These are phyloP conservation scores for Eupelmus urozonus DNA, from an alignment of 2,888 invertebrate genomes.

Conservation along the genomic window DNA sequence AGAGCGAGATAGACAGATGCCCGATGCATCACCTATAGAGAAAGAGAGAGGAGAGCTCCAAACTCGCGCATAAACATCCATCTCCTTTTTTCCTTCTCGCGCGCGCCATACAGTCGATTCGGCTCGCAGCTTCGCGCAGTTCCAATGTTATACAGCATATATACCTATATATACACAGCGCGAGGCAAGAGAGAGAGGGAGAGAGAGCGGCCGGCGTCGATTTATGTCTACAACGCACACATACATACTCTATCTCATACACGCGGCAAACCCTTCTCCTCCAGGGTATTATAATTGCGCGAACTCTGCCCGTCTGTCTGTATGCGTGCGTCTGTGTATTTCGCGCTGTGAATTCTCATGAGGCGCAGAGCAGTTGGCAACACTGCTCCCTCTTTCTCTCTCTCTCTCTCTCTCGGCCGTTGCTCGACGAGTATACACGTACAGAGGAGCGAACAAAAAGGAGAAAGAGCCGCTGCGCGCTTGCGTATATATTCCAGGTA, in stretches of 20 bases:
- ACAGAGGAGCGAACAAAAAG: neutral
- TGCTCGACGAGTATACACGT: slow-evolving; percentile 38
- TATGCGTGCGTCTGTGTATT: neutral
- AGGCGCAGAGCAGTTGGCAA: slow-evolving; percentile 63
- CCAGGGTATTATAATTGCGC: slow-evolving; percentile 23
- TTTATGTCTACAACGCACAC: slow-evolving; percentile 25
- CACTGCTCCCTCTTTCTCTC: slow-evolving; percentile 57
- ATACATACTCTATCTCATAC: neutral
- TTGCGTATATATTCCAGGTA: too few species aligned
- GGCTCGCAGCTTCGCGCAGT: too few species aligned
- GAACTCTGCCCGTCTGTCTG: neutral
- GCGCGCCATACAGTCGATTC: slow-evolving; percentile 12
- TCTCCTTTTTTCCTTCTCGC: slow-evolving; percentile 33
- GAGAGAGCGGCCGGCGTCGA: slow-evolving; percentile 30
- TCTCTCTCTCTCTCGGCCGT: slow-evolving; percentile 37
- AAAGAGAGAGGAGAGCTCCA: too few species aligned
- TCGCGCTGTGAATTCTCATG: neutral
- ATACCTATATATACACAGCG: neutral
- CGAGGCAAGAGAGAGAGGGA: slow-evolving; percentile 10
- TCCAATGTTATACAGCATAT: too few species aligned
- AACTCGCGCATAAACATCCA: slow-evolving; percentile 34
- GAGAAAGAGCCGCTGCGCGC: neutral
- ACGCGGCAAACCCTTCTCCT: neutral
- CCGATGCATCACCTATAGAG: too few species aligned
- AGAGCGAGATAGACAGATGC: too few species aligned